Evolutionary conservation across 2,113 vertebrate species (phyloP).

Genomic region (Mormyrus lacerda): DNA sequence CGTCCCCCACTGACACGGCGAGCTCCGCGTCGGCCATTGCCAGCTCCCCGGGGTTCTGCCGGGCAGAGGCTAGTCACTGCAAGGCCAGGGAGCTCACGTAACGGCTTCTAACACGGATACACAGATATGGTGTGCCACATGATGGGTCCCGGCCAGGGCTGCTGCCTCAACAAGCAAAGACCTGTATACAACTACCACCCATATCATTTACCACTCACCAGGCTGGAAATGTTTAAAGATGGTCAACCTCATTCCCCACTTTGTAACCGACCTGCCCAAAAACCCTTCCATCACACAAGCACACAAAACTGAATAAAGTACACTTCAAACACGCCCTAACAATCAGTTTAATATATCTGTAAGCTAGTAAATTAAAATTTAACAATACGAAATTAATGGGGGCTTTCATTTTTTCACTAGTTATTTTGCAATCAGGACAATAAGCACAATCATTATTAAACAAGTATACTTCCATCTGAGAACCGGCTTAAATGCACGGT

Average conservation of each 20-base stretch:
- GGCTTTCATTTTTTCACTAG: background rate
- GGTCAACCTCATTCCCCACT: background rate
- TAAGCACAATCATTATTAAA: background rate
- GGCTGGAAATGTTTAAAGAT: background rate
- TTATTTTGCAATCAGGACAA: background rate
- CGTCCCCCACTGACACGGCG: slow-evolving; percentile 75
- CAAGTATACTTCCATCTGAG: background rate
- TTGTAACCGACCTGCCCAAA: background rate
- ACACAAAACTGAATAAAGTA: background rate
- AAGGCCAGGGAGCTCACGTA: background rate
- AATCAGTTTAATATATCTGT: background rate
- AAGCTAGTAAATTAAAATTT: background rate
- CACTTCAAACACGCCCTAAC: background rate
- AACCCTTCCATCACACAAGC: background rate
- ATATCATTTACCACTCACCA: background rate
- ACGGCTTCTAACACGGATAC: background rate
- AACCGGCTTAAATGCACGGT: background rate
- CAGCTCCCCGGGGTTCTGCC: slow-evolving; percentile 27
- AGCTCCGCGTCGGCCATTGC: slow-evolving; percentile 79
- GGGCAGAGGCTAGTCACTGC: background rate
- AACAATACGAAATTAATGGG: background rate
- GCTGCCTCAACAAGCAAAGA: background rate
- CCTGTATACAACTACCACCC: background rate
- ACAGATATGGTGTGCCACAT: background rate
- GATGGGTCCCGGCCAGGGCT: background rate